A percentile compares a stretch with the other conserved stretches of the same genome.
phyloP scores from a whole-genome alignment of 2,113 vertebrate species.

The Phylloscopus trochiloides region DNA sequence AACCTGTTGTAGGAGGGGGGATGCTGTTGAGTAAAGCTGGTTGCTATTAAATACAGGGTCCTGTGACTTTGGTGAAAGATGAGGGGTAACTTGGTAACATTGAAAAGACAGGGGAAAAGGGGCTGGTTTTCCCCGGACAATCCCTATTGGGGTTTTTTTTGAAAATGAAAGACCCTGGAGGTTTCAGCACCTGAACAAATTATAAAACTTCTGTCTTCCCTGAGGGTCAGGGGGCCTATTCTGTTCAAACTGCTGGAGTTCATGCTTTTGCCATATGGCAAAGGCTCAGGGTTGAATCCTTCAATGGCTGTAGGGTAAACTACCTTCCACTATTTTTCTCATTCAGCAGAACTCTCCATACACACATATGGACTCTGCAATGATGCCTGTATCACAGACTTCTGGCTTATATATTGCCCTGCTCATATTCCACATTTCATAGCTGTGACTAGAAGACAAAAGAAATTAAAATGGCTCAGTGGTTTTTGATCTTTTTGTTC shows the following conservation, averaged over 20 bases:
- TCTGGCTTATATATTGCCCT: neutral
- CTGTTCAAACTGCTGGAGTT: neutral
- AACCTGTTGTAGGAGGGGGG: neutral
- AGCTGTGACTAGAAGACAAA: neutral
- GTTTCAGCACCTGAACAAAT: neutral
- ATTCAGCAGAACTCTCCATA: neutral
- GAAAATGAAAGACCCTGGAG: neutral
- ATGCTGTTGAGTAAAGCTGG: neutral
- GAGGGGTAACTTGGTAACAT: neutral
- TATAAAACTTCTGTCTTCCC: neutral
- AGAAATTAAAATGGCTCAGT: neutral
- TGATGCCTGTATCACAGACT: rapidly evolving
- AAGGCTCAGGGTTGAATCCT: neutral
- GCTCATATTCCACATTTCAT: neutral
- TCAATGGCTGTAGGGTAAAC: neutral
- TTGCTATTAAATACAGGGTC: neutral
- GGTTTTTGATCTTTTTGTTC: neutral
- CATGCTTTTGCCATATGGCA: neutral
- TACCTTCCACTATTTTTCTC: neutral
- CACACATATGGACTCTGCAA: neutral
- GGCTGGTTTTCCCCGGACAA: neutral
- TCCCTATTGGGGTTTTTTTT: neutral
- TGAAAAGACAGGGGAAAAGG: neutral
- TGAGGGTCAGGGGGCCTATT: neutral
- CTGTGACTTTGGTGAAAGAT: neutral